phyloP scores from a whole-genome alignment of 1,140 invertebrate genomes.

The Dryas iulia region DNA sequence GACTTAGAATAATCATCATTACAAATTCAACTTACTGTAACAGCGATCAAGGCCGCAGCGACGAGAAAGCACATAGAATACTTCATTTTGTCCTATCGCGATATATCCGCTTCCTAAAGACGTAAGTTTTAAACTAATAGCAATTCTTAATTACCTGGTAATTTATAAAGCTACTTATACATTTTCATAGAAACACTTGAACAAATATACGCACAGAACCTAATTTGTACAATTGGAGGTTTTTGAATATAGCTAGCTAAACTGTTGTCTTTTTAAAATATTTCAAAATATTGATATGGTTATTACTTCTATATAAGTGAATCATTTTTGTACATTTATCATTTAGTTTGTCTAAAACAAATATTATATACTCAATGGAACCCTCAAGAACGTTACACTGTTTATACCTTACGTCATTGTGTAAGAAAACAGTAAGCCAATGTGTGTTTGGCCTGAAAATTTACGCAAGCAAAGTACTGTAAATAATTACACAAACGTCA shows the following conservation, averaged over 20 bases:
- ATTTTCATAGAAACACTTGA: conserved; percentile 1
- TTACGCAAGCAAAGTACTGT: neutral
- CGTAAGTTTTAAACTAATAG: neutral
- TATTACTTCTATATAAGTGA: neutral
- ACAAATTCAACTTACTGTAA: neutral
- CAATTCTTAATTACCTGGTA: conserved; percentile 1
- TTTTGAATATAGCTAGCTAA: neutral
- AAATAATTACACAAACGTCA: too few relatives aligned
- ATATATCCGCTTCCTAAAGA: neutral
- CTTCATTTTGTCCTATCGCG: neutral
- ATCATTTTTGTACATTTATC: neutral
- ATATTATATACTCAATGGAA: neutral
- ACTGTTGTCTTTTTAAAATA: neutral
- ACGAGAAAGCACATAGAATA: neutral
- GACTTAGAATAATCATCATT: too few relatives aligned
- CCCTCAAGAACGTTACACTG: neutral
- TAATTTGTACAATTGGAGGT: conserved; percentile 4
- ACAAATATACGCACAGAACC: neutral
- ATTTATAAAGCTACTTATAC: conserved; percentile 2
- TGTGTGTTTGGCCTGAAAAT: neutral
- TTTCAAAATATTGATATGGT: neutral
- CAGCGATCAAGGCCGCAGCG: neutral
- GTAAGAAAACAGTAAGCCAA: neutral
- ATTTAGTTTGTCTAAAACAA: neutral
- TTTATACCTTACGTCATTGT: neutral